Evolutionary conservation across 2,888 invertebrate species (phyloP).

Genomic region (Atethmia centrago): DNA sequence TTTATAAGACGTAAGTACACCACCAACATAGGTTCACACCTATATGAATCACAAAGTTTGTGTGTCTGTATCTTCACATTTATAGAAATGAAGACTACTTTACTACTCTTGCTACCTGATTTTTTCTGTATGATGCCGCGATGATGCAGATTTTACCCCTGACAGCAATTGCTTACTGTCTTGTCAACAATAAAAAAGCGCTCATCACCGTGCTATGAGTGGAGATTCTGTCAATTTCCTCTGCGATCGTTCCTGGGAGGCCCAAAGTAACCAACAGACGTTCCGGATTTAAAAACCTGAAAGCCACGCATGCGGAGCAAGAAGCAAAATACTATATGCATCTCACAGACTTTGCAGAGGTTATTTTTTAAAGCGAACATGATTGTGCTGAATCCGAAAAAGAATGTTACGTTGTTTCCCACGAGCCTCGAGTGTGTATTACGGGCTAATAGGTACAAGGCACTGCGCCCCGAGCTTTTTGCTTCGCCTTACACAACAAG

Average conservation of each 20-base stretch:
- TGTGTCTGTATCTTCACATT: background rate
- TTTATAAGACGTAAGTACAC: constrained; percentile 56
- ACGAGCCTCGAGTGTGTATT: constrained; percentile 77
- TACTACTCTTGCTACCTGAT: background rate
- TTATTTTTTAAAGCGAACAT: constrained; percentile 48
- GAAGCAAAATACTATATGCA: constrained; percentile 2
- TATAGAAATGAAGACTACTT: background rate
- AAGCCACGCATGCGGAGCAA: background rate
- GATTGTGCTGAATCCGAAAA: constrained; percentile 68
- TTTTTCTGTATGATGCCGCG: background rate
- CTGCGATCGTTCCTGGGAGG: background rate
- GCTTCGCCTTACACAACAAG: constrained; percentile 67
- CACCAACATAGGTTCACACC: background rate
- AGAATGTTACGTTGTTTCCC: constrained; percentile 77
- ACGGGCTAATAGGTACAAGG: constrained; percentile 82
- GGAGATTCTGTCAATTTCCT: background rate
- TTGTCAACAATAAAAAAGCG: background rate
- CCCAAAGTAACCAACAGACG: background rate
- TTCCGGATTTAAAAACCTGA: background rate
- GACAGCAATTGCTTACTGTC: background rate
- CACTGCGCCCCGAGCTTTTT: constrained; percentile 74
- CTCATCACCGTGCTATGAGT: too few species aligned
- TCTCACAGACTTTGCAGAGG: constrained; percentile 2
- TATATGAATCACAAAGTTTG: background rate
- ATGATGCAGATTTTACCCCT: background rate